These are phyloP conservation scores for Ruditapes philippinarum DNA, from an alignment of 1,140 invertebrate genomes.

Conservation along the genomic window DNA sequence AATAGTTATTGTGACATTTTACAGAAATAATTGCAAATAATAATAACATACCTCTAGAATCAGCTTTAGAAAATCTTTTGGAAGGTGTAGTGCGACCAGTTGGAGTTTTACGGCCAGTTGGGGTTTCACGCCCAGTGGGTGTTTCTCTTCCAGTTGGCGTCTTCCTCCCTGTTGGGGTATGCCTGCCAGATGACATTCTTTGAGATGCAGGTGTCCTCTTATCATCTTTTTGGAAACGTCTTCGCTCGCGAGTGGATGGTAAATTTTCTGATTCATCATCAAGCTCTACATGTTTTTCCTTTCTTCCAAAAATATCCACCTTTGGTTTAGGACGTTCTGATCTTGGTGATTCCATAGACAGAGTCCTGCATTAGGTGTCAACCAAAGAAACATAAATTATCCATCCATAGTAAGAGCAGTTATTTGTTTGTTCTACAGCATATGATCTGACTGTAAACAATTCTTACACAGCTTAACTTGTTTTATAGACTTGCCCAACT, in stretches of 20 bases:
- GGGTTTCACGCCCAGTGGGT: slow-evolving; percentile 43
- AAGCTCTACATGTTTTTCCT: slow-evolving; percentile 22
- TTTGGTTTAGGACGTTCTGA: slow-evolving; percentile 52
- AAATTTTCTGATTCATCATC: slow-evolving; percentile 8
- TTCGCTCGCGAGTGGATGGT: not conserved
- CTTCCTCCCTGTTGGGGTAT: not conserved
- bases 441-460: too few relatives aligned
- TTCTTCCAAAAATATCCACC: slow-evolving; percentile 57
- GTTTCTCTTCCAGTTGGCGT: slow-evolving; percentile 49
- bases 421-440: too few relatives aligned
- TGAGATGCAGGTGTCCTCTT: not conserved
- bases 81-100: slow-evolving; percentile 25
- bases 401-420: too few relatives aligned
- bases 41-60: slow-evolving; percentile 25
- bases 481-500: too few relatives aligned
- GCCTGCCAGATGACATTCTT: not conserved
- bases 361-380: not conserved
- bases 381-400: too few relatives aligned
- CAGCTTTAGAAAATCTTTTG: not conserved
- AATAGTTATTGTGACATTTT: not conserved
- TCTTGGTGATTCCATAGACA: slow-evolving; percentile 47
- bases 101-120: slow-evolving; percentile 35
- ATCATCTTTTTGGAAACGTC: not conserved
- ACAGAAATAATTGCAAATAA: not conserved
- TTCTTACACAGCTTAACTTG: too few relatives aligned